Base-by-base conservation (phyloP, 2,888 invertebrate species). In the Xanthorhoe designata region DNA sequence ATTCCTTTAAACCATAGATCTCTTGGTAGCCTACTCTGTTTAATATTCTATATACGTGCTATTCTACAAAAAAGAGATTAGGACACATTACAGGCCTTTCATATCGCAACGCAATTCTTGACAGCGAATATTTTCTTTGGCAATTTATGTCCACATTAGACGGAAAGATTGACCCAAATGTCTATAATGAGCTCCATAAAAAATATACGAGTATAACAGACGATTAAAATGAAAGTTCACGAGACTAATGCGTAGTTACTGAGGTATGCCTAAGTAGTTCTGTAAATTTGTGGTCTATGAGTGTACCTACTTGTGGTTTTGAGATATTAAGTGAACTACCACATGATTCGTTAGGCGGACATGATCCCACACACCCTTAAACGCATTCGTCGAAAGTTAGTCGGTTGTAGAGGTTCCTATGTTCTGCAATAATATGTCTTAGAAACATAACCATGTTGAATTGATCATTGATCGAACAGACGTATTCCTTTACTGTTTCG, bases 311-410 rank as follows among this genome's bases (percentile, higher is more conserved):
- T 78, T 84, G 86, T 70, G 86, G 87, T 83, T 81, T 75, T 68
- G 49, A 70, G 71, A 78, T 80, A 84, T 82, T 78, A 84, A 82
- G 76, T 78, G 78, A 76, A 80, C 73, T 77, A 78, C 80, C 81
- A 74, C 82, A 80, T 82, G 78, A 80, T 83, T 84, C 79, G 75
- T 79, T 76, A 76, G 77, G 78, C 74, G 76, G 80, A 85, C 85
- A 83, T 86, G 84, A 83, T 82, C 76, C 79, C 77, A 76, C 72
- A 64, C n/a, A n/a, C n/a, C n/a, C n/a, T n/a, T 81, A 80, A 81
- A 75, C 69, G 67, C 69, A 72, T n/a, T n/a, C n/a, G 75, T 81
- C 78, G 80, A 84, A 87, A 85, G 82, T 84, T 83, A 84, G 77
- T 76, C 80, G 81, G 77, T 78, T 75, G 77, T 74, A 78, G 58